Percentiles rank a stretch among this genome's conserved stretches.
phyloP scores from a whole-genome alignment of 2,113 vertebrate species.

The Protobothrops flavoviridis region DNA sequence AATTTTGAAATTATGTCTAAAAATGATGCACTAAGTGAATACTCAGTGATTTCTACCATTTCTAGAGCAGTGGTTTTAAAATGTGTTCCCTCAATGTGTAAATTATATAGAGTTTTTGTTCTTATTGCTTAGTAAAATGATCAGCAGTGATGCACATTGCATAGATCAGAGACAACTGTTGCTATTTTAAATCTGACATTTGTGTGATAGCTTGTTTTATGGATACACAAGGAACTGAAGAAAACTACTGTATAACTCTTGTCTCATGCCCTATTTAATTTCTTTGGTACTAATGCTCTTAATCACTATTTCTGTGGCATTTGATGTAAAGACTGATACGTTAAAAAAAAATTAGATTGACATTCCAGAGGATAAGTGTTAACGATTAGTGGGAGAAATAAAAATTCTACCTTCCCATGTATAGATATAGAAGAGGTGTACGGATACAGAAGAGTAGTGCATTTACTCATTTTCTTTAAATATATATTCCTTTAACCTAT shows the following conservation, averaged over 20 bases:
- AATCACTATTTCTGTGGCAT: background rate
- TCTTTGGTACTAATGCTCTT: background rate
- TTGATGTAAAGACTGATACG: background rate
- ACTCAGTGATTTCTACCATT: background rate
- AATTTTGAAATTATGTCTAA: background rate
- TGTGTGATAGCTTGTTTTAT: background rate
- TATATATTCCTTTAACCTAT: background rate
- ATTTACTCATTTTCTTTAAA: background rate
- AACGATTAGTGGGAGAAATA: background rate
- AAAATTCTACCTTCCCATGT: background rate
- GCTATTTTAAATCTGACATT: background rate
- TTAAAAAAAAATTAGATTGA: background rate
- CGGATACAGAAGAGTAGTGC: background rate
- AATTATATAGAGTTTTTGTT: background rate
- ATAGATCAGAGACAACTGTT: background rate
- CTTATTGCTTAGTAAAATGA: background rate
- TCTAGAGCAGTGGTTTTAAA: background rate
- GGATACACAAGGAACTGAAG: background rate
- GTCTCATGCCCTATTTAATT: background rate
- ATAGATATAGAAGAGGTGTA: too few relatives aligned
- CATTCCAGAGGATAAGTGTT: background rate
- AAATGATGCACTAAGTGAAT: background rate
- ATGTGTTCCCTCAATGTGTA: background rate
- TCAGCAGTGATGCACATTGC: background rate
- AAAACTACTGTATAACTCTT: background rate